Evolutionary conservation across 2,888 invertebrate genomes (phyloP).

Genomic region (Silvanus unidentatus): DNA sequence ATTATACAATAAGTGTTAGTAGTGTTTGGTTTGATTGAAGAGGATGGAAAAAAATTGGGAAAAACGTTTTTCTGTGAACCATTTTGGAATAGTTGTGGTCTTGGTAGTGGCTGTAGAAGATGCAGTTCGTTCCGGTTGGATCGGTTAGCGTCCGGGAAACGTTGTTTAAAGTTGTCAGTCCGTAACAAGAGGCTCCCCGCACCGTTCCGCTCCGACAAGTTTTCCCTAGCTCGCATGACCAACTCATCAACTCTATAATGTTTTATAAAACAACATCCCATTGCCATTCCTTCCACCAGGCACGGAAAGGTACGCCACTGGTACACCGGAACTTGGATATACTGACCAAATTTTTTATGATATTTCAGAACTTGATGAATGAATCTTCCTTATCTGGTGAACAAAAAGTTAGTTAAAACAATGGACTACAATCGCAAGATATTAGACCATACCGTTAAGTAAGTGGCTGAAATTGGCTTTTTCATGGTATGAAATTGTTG

Average conservation of each 20-base stretch:
- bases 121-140: conserved; percentile 34
- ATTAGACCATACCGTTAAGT: too few relatives aligned
- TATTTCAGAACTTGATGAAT: too few relatives aligned
- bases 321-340: background rate
- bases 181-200: conserved; percentile 30
- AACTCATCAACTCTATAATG: conserved; percentile 15
- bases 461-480: too few relatives aligned
- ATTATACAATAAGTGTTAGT: too few relatives aligned
- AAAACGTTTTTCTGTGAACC: too few relatives aligned
- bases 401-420: too few relatives aligned
- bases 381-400: too few relatives aligned
- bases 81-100: conserved; percentile 7
- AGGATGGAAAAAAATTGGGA: too few relatives aligned
- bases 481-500: too few relatives aligned
- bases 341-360: background rate
- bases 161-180: conserved; percentile 35
- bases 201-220: conserved; percentile 24
- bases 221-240: conserved; percentile 20
- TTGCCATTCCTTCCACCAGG: conserved; percentile 1
- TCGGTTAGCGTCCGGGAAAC: conserved; percentile 39
- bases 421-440: too few relatives aligned
- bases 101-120: conserved; percentile 21
- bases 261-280: background rate
- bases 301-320: conserved; percentile 2
- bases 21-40: too few relatives aligned